Evolutionary conservation across 2,888 invertebrate species (phyloP), one percentile per base, ranked within the genome.

Genomic region (Gerosis bhagava): DNA sequence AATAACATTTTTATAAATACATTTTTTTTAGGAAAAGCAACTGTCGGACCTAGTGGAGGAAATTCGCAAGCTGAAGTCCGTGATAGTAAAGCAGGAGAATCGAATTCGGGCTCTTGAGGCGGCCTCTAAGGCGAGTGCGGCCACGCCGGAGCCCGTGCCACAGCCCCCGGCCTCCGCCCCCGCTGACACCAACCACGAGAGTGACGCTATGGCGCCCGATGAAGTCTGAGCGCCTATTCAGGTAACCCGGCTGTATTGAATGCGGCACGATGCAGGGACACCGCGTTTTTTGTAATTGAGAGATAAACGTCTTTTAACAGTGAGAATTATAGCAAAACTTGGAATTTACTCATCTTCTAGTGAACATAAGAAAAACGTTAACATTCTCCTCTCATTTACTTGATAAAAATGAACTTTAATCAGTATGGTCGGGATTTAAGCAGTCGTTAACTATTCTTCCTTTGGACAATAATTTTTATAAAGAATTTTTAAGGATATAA

Each of bases 1-100:
- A n/a, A n/a, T n/a, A n/a, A 29, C n/a, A 13, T 22, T 22, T 13
- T 13, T 12, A 7, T 2, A 3, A 29, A 19, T 19, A 6, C 19
- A 19, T 5, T 19, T n/a, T 3, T 40, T 40, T 8, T 69, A 93
- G 94, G 94, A 94, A 57, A 94, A 94, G 60, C 93, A 94, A 57
- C 84, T 97, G 11, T 95, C 96, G 62, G 96, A 96, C 71, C 92
- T 96, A 61, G 92, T 94, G 26, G 96, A 97, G 70, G 97, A 97
- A 80, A 96, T 97, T 62, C 93, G 97, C 49, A 97, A 97, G 76
- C 83, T 97, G 57, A 97, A 97, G 72, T 95, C 97, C n/a, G 96
- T 97, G 78, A 96, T 97, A 60, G 95, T 97, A 16, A 97, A 97
- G 29, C 97, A 97, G 71, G 97, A 97, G 86, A 97, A 96, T 62